Evolutionary conservation across 2,113 vertebrate species (phyloP).

Genomic region (Syngnathus scovelli): DNA sequence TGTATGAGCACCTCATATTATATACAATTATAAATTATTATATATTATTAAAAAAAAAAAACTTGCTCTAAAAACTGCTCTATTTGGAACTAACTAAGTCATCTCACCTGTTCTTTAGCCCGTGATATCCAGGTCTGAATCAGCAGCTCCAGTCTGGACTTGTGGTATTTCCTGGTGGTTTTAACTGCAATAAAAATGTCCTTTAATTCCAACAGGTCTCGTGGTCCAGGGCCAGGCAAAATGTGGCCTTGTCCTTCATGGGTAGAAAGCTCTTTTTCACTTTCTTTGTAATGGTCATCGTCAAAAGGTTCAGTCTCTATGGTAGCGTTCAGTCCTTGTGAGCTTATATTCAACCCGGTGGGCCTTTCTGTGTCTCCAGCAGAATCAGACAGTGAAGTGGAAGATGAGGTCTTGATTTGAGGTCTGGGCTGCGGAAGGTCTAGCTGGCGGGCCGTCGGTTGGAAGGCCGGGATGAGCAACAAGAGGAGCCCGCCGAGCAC

Average conservation of each 20-base stretch:
- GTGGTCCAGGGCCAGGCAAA: conserved; percentile 15
- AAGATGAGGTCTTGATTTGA: conserved; percentile 26
- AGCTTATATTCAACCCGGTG: conserved; percentile 4
- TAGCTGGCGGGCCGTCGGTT: conserved; percentile 43
- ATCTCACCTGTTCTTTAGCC: conserved; percentile 80
- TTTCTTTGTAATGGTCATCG: neutral
- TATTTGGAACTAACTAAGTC: neutral
- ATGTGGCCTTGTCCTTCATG: neutral
- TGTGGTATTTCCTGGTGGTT: conserved; percentile 90
- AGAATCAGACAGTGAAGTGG: neutral
- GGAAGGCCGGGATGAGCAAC: conserved; percentile 72
- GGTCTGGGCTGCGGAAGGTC: conserved; percentile 52
- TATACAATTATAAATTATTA: no score
- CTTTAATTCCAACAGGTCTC: conserved; percentile 70
- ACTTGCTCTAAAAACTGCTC: no score
- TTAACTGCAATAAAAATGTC: conserved; percentile 95
- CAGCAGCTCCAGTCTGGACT: conserved; percentile 81
- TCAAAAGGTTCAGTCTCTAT: neutral
- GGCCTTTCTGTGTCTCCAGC: neutral
- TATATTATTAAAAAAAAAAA: no score
- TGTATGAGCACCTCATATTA: no score
- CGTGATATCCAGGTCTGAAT: conserved; percentile 89
- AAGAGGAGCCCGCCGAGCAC: conserved; percentile 77
- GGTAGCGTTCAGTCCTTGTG: neutral
- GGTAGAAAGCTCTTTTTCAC: neutral